phyloP scores from a whole-genome alignment of 2,113 vertebrate genomes.

The Myotis brandtii region DNA sequence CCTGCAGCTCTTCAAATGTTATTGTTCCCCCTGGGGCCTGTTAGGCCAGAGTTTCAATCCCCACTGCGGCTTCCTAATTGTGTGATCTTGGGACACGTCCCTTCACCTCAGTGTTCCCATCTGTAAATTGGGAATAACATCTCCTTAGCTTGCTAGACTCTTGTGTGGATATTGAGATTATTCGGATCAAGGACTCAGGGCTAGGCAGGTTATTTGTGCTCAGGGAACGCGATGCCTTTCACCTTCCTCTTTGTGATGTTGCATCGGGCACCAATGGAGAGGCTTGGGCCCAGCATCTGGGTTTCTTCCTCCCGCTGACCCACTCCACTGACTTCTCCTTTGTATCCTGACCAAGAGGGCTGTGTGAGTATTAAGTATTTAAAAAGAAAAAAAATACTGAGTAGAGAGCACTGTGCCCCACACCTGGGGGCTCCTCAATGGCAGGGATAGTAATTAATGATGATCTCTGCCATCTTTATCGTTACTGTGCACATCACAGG shows the following conservation, averaged over 20 bases:
- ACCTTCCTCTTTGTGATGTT: background rate
- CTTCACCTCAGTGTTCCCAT: background rate
- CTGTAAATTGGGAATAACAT: background rate
- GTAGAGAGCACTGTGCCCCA: background rate
- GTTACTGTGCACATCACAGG: fast-evolving
- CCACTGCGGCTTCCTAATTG: background rate
- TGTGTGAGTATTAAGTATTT: background rate
- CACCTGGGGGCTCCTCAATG: background rate
- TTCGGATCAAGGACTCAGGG: background rate
- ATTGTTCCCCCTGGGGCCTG: background rate
- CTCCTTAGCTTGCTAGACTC: background rate
- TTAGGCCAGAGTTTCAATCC: background rate
- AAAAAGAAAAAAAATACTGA: background rate
- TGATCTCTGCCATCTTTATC: background rate
- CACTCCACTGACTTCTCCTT: background rate
- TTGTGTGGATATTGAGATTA: background rate
- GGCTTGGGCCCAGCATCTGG: background rate
- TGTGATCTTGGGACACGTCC: background rate
- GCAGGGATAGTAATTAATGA: background rate
- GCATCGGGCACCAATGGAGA: fast-evolving
- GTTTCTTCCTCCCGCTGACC: background rate
- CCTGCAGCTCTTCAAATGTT: background rate
- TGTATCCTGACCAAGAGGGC: background rate
- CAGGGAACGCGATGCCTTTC: background rate
- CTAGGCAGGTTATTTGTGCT: background rate